A percentile compares a stretch with the other conserved stretches of the same genome.
Evolutionary conservation across 2,113 vertebrate species (phyloP).

Genomic region (Agelaius phoeniceus): DNA sequence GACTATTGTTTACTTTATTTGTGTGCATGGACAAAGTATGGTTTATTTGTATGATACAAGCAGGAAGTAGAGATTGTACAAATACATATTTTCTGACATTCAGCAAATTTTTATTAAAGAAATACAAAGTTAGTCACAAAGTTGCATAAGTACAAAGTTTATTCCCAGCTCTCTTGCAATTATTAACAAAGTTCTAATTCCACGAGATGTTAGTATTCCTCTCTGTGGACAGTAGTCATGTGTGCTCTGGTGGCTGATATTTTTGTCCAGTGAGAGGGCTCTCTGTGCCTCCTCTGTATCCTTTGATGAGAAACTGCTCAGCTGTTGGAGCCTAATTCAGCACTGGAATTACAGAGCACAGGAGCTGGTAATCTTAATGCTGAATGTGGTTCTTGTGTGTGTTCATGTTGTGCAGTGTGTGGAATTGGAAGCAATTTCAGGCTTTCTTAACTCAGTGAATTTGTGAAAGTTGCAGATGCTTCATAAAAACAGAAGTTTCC

Average conservation of each 20-base stretch:
- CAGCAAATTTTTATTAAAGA: slow-evolving; percentile 24
- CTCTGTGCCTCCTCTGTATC: slow-evolving; percentile 60
- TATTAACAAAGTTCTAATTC: neutral
- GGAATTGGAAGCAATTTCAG: slow-evolving; percentile 60
- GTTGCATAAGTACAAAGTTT: neutral
- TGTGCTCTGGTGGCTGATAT: slow-evolving; percentile 40
- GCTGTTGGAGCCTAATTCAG: slow-evolving; percentile 43
- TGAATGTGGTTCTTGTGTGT: slow-evolving; percentile 43
- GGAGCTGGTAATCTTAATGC: slow-evolving; percentile 48
- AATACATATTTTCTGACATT: slow-evolving; percentile 55
- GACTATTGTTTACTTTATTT: slow-evolving; percentile 65
- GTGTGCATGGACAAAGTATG: slow-evolving; percentile 66
- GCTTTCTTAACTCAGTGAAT: slow-evolving; percentile 53
- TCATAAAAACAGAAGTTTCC: slow-evolving; percentile 59
- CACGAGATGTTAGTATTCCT: neutral
- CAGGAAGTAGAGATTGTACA: slow-evolving; percentile 46
- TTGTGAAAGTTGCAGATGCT: slow-evolving; percentile 44
- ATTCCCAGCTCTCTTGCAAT: slow-evolving; percentile 20
- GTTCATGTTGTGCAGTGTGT: slow-evolving; percentile 60
- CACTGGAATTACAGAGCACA: slow-evolving; percentile 38
- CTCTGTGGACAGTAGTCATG: slow-evolving; percentile 44
- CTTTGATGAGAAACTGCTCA: slow-evolving; percentile 11
- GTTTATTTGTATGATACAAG: slow-evolving; percentile 54
- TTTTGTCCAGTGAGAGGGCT: slow-evolving; percentile 53
- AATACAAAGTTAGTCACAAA: neutral